Percentiles rank a stretch among this genome's conserved stretches.
Evolutionary conservation across 1,140 invertebrate genomes (phyloP).

Genomic region (Polypedilum vanderplanki): DNA sequence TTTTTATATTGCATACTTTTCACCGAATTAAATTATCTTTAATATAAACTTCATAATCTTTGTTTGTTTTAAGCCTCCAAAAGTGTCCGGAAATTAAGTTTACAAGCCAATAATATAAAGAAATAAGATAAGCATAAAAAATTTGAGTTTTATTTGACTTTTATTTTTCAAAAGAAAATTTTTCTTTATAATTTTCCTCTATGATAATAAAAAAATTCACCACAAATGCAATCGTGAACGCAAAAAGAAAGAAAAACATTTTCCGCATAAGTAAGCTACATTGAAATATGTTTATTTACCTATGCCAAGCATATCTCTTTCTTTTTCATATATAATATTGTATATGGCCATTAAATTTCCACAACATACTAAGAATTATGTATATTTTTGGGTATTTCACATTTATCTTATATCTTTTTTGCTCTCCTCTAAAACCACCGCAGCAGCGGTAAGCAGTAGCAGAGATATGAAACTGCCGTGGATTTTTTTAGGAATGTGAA

Average conservation of each 20-base stretch:
- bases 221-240: not conserved
- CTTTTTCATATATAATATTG: too few relatives aligned
- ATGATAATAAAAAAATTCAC: not conserved
- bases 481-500: not conserved
- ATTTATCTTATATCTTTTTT: constrained; percentile 6
- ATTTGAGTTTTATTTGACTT: too few relatives aligned
- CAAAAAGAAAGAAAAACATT: not conserved
- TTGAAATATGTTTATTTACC: constrained; percentile 19
- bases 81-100: too few relatives aligned
- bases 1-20: too few relatives aligned
- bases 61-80: too few relatives aligned
- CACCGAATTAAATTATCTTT: too few relatives aligned
- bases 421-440: not conserved
- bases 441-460: not conserved
- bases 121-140: too few relatives aligned
- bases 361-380: constrained; percentile 12
- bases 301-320: not conserved
- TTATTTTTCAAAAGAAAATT: too few relatives aligned
- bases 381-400: constrained; percentile 1
- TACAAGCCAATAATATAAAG: too few relatives aligned
- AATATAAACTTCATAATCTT: too few relatives aligned
- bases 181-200: not conserved
- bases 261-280: constrained; percentile 17
- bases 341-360: constrained; percentile 17
- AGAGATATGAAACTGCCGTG: not conserved